Conservation (phyloP, 2,113 vertebrate species). For the Thunnus thynnus region DNA sequence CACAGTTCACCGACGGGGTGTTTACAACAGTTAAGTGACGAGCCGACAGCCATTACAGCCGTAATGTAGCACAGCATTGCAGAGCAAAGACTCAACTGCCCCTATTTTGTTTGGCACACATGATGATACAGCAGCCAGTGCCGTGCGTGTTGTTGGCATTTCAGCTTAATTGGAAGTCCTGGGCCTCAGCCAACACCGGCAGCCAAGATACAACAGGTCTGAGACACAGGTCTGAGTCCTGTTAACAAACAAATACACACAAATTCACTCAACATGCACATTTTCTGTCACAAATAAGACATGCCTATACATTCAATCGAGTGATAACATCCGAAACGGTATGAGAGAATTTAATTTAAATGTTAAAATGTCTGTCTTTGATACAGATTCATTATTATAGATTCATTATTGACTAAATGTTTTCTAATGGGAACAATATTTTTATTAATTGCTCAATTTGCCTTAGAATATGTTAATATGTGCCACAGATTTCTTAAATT, state of each 20-base stretch:
- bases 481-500: no score
- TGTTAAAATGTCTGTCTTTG: not conserved
- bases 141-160: constrained; percentile 61
- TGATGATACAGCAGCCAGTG: constrained; percentile 49
- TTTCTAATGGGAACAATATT: constrained; percentile 15
- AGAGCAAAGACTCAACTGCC: constrained; percentile 50
- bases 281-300: not conserved
- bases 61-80: constrained; percentile 74
- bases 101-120: constrained; percentile 70
- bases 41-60: constrained; percentile 81
- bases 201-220: constrained; percentile 88
- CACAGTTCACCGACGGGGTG: constrained; percentile 80
- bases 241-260: constrained; percentile 53
- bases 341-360: not conserved
- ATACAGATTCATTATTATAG: constrained; percentile 24
- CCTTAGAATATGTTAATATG: not conserved
- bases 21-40: constrained; percentile 80
- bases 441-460: constrained; percentile 31
- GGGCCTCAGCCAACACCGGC: constrained; percentile 80
- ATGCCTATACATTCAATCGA: not conserved
- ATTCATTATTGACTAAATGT: constrained; percentile 34
- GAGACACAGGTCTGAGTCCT: constrained; percentile 13
- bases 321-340: not conserved
- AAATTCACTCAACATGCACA: constrained; percentile 23
- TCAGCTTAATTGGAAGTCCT: constrained; percentile 75